Percentiles rank a stretch among this genome's conserved stretches.
Conservation (phyloP, 1,140 invertebrate species). For the Acromyrmex echinatior region DNA sequence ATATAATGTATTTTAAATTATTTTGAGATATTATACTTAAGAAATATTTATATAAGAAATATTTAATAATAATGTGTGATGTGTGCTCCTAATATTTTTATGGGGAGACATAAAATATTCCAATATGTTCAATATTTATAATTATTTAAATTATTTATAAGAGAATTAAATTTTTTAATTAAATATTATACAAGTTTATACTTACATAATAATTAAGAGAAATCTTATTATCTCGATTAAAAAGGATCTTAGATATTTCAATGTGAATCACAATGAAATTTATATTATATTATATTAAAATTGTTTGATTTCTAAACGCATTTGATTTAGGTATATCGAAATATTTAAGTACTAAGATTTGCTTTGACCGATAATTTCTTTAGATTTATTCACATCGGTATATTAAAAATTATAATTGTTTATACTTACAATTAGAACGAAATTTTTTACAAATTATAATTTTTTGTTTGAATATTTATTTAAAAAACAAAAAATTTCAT, state of each 20-base stretch:
- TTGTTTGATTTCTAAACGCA: too few species aligned
- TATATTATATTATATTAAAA: too few species aligned
- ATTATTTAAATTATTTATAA: not conserved
- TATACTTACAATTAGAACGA: not conserved
- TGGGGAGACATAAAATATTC: not conserved
- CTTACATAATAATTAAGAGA: too few species aligned
- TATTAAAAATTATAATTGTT: too few species aligned
- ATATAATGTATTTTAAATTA: not conserved
- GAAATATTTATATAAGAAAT: conserved; percentile 2
- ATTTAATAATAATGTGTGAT: not conserved
- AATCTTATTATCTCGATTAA: too few species aligned
- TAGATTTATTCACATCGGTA: too few species aligned
- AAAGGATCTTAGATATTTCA: too few species aligned
- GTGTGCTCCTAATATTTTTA: not conserved
- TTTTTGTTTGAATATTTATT: not conserved
- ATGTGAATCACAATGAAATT: too few species aligned
- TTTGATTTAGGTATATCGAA: too few species aligned
- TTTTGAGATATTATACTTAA: not conserved
- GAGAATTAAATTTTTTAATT: not conserved
- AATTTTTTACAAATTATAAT: not conserved
- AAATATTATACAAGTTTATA: not conserved
- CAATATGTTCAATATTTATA: not conserved
- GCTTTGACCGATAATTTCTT: too few species aligned
- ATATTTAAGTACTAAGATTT: too few species aligned
- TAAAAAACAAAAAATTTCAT: not conserved